Evolutionary conservation across 2,888 invertebrate genomes (phyloP).

Genomic region (Aelia acuminata): DNA sequence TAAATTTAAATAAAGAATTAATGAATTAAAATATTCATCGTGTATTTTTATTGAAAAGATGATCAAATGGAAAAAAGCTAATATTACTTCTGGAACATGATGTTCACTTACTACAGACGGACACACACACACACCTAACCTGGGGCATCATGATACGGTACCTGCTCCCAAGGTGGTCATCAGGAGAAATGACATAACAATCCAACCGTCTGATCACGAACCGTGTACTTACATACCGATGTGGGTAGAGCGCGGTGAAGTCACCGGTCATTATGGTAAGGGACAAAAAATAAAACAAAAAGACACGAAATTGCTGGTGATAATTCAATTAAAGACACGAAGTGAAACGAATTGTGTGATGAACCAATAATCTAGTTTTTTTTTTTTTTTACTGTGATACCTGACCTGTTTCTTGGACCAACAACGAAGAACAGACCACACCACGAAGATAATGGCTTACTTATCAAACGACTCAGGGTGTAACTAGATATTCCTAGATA

Average conservation of each 20-base stretch:
- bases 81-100: background rate
- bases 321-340: background rate
- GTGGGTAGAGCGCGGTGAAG: constrained; percentile 22
- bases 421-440: background rate
- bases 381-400: background rate
- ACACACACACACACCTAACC: background rate
- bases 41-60: no score
- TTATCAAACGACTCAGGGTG: background rate
- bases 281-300: constrained; percentile 18
- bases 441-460: background rate
- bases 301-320: background rate
- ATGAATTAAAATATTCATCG: no score
- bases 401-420: background rate
- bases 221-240: constrained; percentile 30
- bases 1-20: no score
- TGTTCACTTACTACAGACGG: background rate
- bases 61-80: background rate
- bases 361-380: background rate
- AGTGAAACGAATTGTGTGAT: background rate
- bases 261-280: constrained; percentile 6
- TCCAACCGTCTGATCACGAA: background rate
- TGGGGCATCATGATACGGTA: background rate
- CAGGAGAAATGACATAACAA: constrained; percentile 21
- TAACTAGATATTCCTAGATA: background rate
- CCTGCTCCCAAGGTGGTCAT: constrained; percentile 3